These are phyloP conservation scores for Graphium colonna DNA, from an alignment of 2,888 invertebrate species.

Conservation along the genomic window DNA sequence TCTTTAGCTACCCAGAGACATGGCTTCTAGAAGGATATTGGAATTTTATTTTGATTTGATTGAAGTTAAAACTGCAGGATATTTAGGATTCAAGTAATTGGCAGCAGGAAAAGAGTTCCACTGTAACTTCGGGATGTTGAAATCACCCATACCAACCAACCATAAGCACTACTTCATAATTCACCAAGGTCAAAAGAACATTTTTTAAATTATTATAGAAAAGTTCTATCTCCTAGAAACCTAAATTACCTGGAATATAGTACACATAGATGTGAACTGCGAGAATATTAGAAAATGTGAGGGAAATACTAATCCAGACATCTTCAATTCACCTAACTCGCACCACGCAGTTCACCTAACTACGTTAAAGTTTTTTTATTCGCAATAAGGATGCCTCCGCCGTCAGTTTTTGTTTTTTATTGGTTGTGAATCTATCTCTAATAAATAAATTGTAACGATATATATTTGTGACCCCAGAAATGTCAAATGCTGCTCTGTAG, in stretches of 20 bases:
- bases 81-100: neutral
- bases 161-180: neutral
- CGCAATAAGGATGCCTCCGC: too few relatives aligned
- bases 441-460: conserved; percentile 11
- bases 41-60: too few relatives aligned
- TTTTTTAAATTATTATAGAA: neutral
- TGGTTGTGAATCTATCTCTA: conserved; percentile 11
- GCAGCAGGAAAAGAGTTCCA: neutral
- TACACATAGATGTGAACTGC: neutral
- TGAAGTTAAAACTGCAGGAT: neutral
- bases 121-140: neutral
- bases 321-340: conserved; percentile 6
- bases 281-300: neutral
- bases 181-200: neutral
- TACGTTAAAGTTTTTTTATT: conserved; percentile 12
- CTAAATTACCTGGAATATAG: neutral
- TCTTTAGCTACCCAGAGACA: conserved; percentile 3
- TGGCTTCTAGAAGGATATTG: neutral
- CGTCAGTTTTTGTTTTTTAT: too few relatives aligned
- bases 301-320: conserved; percentile 8
- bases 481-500: too few relatives aligned
- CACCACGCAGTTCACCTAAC: neutral
- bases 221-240: neutral
- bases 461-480: too few relatives aligned
- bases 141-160: conserved; percentile 2